phyloP scores from a whole-genome alignment of 2,888 invertebrate species.

The Nemurella pictetii region DNA sequence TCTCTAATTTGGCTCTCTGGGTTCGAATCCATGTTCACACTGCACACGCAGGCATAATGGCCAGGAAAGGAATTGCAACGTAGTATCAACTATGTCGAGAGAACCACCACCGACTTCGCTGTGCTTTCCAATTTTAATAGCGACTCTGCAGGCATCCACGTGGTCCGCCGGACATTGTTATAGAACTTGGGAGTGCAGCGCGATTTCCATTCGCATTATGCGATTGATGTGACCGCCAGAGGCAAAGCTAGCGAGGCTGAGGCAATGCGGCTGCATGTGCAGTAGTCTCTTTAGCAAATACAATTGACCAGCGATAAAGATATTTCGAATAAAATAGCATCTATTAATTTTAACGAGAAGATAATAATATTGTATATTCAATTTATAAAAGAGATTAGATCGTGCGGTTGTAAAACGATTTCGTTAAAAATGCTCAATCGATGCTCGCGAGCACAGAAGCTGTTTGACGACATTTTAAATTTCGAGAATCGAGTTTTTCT shows the following conservation, averaged over 20 bases:
- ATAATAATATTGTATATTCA: conserved; percentile 9
- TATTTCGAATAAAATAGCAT: conserved; percentile 1
- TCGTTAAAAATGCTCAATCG: neutral
- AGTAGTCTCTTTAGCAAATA: neutral
- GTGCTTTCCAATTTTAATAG: neutral
- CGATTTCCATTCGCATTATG: neutral
- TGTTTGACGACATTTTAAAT: conserved; percentile 10
- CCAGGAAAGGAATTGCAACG: neutral
- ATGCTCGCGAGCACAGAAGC: neutral
- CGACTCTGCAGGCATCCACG: neutral
- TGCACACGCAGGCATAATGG: neutral
- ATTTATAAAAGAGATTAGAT: conserved; percentile 12
- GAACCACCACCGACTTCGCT: neutral
- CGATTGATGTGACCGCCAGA: neutral
- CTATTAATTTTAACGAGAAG: conserved; percentile 27
- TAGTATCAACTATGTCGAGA: neutral
- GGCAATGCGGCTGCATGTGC: neutral
- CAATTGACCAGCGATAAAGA: neutral
- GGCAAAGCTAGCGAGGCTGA: too few relatives aligned
- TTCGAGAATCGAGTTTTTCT: neutral
- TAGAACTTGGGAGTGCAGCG: too few relatives aligned
- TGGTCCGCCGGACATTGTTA: neutral
- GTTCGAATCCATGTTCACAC: neutral
- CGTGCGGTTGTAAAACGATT: conserved; percentile 14
- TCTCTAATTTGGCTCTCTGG: neutral